Evolutionary conservation across 2,113 vertebrate species (phyloP).

Genomic region (Pristiophorus japonicus): DNA sequence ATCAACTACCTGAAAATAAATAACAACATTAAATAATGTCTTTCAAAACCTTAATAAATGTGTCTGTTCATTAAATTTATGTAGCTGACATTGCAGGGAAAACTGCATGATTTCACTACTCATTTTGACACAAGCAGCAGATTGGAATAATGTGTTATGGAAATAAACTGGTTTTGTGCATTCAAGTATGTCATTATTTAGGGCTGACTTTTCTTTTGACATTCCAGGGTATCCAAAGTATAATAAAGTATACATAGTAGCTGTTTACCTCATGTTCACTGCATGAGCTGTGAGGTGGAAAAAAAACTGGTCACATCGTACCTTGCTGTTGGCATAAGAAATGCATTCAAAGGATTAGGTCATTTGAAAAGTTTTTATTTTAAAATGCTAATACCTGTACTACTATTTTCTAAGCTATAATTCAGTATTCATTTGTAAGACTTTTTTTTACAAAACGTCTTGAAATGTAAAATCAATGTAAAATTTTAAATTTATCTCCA

Average conservation of each 20-base stretch:
- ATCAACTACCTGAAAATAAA: conserved; percentile 37
- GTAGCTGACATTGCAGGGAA: conserved; percentile 35
- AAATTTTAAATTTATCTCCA: background rate
- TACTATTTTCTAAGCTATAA: background rate
- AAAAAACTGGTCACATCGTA: background rate
- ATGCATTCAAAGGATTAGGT: background rate
- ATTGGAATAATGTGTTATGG: conserved; percentile 38
- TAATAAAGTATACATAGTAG: conserved; percentile 28
- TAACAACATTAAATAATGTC: conserved; percentile 35
- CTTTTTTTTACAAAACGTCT: background rate
- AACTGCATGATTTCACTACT: conserved; percentile 35
- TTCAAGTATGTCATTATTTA: conserved; percentile 38
- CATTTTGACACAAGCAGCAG: conserved; percentile 35
- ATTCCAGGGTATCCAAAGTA: conserved; percentile 34
- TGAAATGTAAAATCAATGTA: background rate
- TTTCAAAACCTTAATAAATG: conserved; percentile 37
- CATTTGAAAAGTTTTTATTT: background rate
- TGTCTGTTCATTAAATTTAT: conserved; percentile 37
- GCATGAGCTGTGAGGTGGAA: background rate
- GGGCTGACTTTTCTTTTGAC: conserved; percentile 31
- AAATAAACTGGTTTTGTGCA: conserved; percentile 36
- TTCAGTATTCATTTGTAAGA: background rate
- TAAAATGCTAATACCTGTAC: too few species aligned
- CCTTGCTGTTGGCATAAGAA: background rate
- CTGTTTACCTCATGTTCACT: conserved; percentile 28